Base-by-base conservation (phyloP, 2,888 invertebrate genomes). In the Erebia palarica region DNA sequence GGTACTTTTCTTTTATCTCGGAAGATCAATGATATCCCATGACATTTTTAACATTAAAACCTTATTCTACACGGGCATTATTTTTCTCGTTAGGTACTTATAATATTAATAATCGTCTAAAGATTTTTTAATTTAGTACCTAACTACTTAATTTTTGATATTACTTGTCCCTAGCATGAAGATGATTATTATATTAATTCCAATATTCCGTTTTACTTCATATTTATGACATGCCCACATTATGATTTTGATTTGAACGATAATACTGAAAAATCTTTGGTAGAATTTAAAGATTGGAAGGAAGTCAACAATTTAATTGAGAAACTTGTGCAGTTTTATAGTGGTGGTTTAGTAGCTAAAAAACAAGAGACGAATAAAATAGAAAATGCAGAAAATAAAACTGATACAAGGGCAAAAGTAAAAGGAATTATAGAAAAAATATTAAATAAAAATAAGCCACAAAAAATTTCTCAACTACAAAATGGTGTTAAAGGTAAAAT, bases 271-370 rank as follows among this genome's bases (percentile, higher is more conserved):
- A 93, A 94, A 79, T 90, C 91, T 49, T 77, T 87, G 49, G 79
- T 95, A 49, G 94, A 95, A 81, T 95, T 95, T 78, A 92, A 89
- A 78, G 86, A 94, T 75, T 95, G 94, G 94, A 83, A 88, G 18
- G 77, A 81, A 77, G 81, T 93, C 2, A 81, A 81, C 27, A 84
- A 81, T 71, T 74, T 92, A 49, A 61, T 90, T 44, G 84, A 88
- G 68, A 92, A 91, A 78, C 74, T 88, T 14, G 77, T 85, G 0
- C 81, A 86, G 74, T 89, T 90, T 78, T 88, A 87, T 77, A 72
- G 73, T 49, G 88, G 88, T 61, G 83, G 86, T 72, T 53, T 84
- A 2, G 84, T 82, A 77, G 76, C 79, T 77, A 67, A 77, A 14
- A 60, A 65, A 36, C 57, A 57, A 53, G 71, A 77, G 63, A 49